phyloP scores from a whole-genome alignment of 2,888 invertebrate genomes.

The Microctonus aethiopoides region DNA sequence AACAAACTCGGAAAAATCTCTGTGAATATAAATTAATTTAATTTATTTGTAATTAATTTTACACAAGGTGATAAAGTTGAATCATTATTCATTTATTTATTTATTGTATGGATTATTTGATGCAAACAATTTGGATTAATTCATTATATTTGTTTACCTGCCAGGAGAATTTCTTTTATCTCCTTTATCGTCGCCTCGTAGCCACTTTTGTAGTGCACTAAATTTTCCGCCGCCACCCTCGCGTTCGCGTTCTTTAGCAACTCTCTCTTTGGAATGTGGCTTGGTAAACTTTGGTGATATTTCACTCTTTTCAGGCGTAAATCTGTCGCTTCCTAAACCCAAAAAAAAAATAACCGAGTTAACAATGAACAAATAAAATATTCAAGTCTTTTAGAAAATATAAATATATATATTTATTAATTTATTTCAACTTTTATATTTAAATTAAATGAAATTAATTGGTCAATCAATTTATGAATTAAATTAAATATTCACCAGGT shows the following conservation, averaged over 20 bases:
- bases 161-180: conserved; percentile 62
- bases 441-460: neutral
- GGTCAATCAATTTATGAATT: neutral
- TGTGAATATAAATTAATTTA: conserved; percentile 42
- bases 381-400: neutral
- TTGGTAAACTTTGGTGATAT: conserved; percentile 56
- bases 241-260: conserved; percentile 53
- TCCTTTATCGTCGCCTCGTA: conserved; percentile 69
- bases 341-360: neutral
- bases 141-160: conserved; percentile 48
- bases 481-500: conserved; percentile 44
- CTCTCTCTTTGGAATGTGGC: conserved; percentile 56
- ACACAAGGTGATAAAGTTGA: too few relatives aligned
- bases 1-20: conserved; percentile 71
- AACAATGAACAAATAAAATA: neutral
- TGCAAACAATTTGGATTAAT: conserved; percentile 22
- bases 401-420: conserved; percentile 17
- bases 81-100: neutral
- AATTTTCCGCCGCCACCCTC: conserved; percentile 65
- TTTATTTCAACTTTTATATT: neutral
- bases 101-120: neutral
- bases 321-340: conserved; percentile 52
- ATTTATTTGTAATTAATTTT: too few relatives aligned
- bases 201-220: conserved; percentile 71
- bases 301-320: conserved; percentile 54